Evolutionary conservation across 2,113 vertebrate genomes (phyloP).

Genomic region (Hippocampus comes): DNA sequence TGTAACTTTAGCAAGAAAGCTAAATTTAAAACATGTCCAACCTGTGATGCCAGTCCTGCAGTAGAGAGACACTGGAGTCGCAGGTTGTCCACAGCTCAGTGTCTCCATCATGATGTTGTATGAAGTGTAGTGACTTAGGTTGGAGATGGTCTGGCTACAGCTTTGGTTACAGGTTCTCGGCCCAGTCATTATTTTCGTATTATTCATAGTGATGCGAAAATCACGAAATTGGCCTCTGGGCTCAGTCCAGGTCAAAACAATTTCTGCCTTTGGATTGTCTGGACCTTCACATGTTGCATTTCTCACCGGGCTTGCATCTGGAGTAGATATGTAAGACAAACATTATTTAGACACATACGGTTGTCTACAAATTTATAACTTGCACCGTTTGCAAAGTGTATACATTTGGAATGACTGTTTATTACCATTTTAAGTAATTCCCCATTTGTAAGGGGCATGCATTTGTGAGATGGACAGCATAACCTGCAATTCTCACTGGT

Average conservation of each 20-base stretch:
- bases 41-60: conserved; percentile 79
- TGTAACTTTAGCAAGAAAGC: background rate
- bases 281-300: conserved; percentile 47
- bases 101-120: conserved; percentile 74
- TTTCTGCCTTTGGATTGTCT: conserved; percentile 45
- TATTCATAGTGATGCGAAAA: conserved; percentile 41
- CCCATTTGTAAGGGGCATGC: background rate
- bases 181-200: fast-evolving
- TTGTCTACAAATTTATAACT: background rate
- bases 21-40: conserved; percentile 50
- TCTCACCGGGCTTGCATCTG: conserved; percentile 54
- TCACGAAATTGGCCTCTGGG: conserved; percentile 59
- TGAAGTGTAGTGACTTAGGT: conserved; percentile 64
- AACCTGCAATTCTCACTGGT: background rate
- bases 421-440: background rate
- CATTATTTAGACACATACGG: background rate
- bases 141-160: background rate
- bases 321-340: conserved; percentile 15
- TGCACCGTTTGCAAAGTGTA: background rate
- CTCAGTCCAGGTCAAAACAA: conserved; percentile 72
- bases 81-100: conserved; percentile 58
- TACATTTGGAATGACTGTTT: background rate
- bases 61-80: background rate
- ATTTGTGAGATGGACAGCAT: background rate
- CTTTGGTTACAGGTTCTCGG: fast-evolving